A percentile compares a stretch with the other conserved stretches of the same genome.
phyloP scores from a whole-genome alignment of 2,113 vertebrate genomes.

The Xiphophorus maculatus region DNA sequence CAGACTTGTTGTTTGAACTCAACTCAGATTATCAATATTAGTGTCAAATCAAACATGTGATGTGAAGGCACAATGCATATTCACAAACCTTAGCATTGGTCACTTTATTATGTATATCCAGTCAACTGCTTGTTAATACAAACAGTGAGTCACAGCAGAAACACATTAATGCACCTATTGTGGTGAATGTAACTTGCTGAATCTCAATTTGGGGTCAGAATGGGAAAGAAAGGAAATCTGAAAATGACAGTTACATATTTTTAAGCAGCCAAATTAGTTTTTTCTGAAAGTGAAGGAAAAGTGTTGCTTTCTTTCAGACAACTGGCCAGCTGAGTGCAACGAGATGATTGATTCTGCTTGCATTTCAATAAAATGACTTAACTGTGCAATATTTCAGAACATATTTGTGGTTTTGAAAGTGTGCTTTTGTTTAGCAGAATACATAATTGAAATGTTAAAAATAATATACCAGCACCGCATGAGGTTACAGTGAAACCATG shows the following conservation, averaged over 20 bases:
- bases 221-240: background rate
- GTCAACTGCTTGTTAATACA: background rate
- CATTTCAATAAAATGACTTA: background rate
- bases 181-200: background rate
- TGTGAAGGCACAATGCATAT: background rate
- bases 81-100: background rate
- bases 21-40: background rate
- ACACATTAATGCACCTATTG: background rate
- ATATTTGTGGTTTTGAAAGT: no score
- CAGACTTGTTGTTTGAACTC: background rate
- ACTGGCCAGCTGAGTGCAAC: background rate
- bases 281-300: background rate
- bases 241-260: background rate
- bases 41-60: background rate
- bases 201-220: background rate
- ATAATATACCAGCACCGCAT: background rate
- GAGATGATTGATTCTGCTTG: background rate
- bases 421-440: no score
- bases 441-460: background rate
- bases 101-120: background rate
- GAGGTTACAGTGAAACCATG: background rate
- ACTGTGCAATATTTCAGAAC: background rate
- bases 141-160: background rate
- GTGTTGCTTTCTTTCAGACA: background rate
- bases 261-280: background rate